Evolutionary conservation across 2,797 vertebrate species (phyloP).

Genomic region (Scolopax bukidnonensis): DNA sequence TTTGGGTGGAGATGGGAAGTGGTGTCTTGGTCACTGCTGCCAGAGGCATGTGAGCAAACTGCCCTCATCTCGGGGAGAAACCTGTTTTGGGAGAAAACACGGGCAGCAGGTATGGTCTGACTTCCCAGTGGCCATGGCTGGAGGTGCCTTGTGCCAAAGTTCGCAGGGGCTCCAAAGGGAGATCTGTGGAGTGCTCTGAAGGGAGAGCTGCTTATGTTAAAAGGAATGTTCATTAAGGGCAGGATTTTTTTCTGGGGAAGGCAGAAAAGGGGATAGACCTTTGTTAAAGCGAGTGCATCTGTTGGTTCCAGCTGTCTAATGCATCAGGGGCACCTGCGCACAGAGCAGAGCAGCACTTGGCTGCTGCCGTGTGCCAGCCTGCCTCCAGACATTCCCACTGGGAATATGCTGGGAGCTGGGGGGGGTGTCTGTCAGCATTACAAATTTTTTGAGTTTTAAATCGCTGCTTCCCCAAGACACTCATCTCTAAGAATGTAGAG

Average conservation of each 20-base stretch:
- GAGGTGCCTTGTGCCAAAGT: fast-evolving
- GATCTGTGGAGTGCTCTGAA: background rate
- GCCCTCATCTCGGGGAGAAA: fast-evolving
- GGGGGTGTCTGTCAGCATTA: background rate
- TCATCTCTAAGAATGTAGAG: background rate
- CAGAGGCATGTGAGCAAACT: fast-evolving
- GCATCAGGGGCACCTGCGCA: background rate
- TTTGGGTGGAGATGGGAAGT: fast-evolving
- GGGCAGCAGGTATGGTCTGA: fast-evolving
- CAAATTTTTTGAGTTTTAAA: background rate
- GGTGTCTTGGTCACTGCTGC: fast-evolving
- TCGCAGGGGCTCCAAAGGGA: background rate
- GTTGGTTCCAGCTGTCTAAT: background rate
- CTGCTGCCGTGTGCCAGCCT: background rate
- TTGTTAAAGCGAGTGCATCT: background rate
- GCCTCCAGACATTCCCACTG: background rate
- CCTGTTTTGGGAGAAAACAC: fast-evolving
- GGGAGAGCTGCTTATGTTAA: background rate
- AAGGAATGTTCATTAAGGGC: background rate
- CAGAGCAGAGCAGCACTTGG: background rate
- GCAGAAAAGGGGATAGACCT: background rate
- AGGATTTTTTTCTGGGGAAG: background rate
- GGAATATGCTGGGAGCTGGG: background rate
- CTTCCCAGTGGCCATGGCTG: background rate
- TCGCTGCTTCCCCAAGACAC: background rate